Percentiles rank a stretch among this genome's conserved stretches.
These are phyloP conservation scores for Morinoia aosen DNA, from an alignment of 2,888 invertebrate genomes.

Conservation along the genomic window DNA sequence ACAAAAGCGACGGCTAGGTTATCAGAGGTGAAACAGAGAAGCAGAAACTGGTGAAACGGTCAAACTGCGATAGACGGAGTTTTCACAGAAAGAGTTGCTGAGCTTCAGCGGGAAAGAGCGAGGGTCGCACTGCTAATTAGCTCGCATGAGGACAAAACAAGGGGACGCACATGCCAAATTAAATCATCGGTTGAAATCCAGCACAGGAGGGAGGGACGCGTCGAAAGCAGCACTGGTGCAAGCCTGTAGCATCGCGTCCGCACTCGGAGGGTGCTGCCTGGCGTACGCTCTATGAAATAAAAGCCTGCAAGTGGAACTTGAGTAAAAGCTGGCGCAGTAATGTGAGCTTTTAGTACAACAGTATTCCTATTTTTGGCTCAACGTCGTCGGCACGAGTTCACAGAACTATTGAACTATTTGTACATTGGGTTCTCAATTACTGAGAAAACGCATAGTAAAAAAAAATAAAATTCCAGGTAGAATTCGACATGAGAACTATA, in stretches of 20 bases:
- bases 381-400: neutral
- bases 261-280: neutral
- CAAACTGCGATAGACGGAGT: neutral
- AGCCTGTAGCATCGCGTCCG: neutral
- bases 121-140: neutral
- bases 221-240: neutral
- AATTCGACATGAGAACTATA: neutral
- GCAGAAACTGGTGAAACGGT: neutral
- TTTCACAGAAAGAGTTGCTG: neutral
- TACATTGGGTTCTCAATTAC: neutral
- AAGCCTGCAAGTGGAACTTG: neutral
- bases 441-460: neutral
- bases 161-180: constrained; percentile 1
- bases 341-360: neutral
- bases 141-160: constrained; percentile 30
- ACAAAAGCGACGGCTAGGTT: neutral
- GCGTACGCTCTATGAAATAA: neutral
- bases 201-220: neutral
- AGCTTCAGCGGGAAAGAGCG: constrained; percentile 30
- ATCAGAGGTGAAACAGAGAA: neutral
- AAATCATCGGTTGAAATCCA: neutral
- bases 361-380: neutral
- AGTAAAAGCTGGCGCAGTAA: neutral
- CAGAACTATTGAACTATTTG: neutral
- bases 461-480: neutral